Conservation (phyloP, 2,113 vertebrate genomes). For the Rhegmatorhina hoffmannsi region DNA sequence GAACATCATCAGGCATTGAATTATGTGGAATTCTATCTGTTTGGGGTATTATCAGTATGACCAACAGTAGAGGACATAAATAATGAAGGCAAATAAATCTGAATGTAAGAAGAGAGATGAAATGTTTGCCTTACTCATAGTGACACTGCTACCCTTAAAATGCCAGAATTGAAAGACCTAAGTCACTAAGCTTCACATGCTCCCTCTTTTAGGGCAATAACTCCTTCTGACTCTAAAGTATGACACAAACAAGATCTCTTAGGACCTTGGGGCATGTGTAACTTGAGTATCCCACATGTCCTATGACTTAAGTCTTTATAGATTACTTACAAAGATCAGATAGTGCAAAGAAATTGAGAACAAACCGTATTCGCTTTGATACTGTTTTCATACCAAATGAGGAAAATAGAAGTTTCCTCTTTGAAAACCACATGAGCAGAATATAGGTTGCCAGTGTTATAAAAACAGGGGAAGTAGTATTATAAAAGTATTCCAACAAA, state of each 20-base stretch:
- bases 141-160: neutral
- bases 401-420: conserved; percentile 16
- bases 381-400: conserved; percentile 32
- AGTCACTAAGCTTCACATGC: neutral
- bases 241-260: neutral
- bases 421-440: neutral
- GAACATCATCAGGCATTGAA: neutral
- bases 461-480: neutral
- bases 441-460: neutral
- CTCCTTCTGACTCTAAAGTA: neutral
- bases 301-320: conserved; percentile 39
- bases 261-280: conserved; percentile 40
- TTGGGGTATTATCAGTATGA: neutral
- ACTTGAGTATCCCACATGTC: conserved; percentile 38
- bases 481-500: neutral
- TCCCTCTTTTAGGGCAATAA: conserved; percentile 11
- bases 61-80: neutral
- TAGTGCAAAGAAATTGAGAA: conserved; percentile 49
- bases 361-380: conserved; percentile 25
- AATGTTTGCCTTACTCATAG: neutral
- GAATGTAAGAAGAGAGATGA: neutral
- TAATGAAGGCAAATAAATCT: neutral
- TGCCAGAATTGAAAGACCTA: neutral
- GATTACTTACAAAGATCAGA: conserved; percentile 50
- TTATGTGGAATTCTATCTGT: neutral